Percentiles rank a stretch among this genome's conserved stretches.
Evolutionary conservation across 2,888 invertebrate species (phyloP).

Genomic region (Adelognathus sp.): DNA sequence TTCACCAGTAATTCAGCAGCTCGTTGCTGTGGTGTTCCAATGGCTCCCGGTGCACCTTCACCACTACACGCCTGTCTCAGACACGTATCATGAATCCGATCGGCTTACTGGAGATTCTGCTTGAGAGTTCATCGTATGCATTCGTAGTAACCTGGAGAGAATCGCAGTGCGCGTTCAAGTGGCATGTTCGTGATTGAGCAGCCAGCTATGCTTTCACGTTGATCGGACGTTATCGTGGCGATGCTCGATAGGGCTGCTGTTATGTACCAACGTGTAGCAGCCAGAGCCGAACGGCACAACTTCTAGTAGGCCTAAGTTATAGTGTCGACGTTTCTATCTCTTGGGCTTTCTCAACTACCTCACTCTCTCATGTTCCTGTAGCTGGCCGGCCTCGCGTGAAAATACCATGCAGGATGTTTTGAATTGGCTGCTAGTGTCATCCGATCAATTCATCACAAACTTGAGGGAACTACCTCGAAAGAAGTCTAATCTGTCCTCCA

Average conservation of each 20-base stretch:
- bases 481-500: too few relatives aligned
- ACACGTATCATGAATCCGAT: not conserved
- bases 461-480: too few relatives aligned
- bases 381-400: slow-evolving; percentile 19
- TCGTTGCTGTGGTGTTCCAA: not conserved
- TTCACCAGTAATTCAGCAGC: not conserved
- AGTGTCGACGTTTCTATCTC: slow-evolving; percentile 48
- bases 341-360: not conserved
- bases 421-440: too few relatives aligned
- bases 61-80: not conserved
- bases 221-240: slow-evolving; percentile 2
- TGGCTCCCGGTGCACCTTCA: not conserved
- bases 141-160: not conserved
- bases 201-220: not conserved
- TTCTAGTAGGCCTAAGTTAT: slow-evolving; percentile 53
- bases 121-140: not conserved
- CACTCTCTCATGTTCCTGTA: slow-evolving; percentile 35
- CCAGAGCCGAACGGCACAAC: slow-evolving; percentile 35
- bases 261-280: slow-evolving; percentile 37
- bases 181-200: not conserved
- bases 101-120: not conserved
- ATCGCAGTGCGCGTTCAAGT: not conserved
- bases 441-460: too few relatives aligned
- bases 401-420: too few relatives aligned
- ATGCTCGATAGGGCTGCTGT: slow-evolving; percentile 13